These are phyloP conservation scores for Ectobius pallidus DNA, from an alignment of 2,888 invertebrate genomes.

Conservation along the genomic window DNA sequence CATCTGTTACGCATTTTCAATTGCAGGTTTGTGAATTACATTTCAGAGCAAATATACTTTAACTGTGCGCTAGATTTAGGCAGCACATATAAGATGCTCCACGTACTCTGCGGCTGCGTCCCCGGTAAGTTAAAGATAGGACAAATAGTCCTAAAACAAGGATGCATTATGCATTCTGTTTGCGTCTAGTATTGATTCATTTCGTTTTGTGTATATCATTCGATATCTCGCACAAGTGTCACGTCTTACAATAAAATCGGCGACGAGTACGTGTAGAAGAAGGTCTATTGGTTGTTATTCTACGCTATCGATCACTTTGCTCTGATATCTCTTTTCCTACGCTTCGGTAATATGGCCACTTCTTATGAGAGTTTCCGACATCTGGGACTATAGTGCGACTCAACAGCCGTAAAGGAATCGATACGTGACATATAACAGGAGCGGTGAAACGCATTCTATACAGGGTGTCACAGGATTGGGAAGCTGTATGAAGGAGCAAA, in stretches of 20 bases:
- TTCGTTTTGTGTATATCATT: conserved; percentile 19
- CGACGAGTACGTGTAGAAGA: conserved; percentile 18
- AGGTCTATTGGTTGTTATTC: conserved; percentile 29
- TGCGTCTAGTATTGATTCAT: conserved; percentile 26
- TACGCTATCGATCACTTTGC: conserved; percentile 29
- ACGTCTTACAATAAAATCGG: conserved; percentile 35
- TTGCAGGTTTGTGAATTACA: too few relatives aligned
- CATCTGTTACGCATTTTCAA: too few relatives aligned
- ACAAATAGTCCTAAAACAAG: too few relatives aligned
- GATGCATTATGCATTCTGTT: conserved; percentile 28
- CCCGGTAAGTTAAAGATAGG: too few relatives aligned
- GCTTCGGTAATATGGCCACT: neutral
- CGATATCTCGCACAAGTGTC: conserved; percentile 28
- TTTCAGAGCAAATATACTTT: too few relatives aligned
- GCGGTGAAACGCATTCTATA: too few relatives aligned
- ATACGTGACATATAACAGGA: neutral
- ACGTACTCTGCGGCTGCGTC: too few relatives aligned
- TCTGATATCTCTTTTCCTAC: neutral
- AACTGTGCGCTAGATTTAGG: too few relatives aligned
- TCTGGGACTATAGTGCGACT: neutral
- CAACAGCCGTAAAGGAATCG: neutral
- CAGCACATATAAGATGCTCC: too few relatives aligned
- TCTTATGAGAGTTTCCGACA: neutral
- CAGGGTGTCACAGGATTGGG: too few relatives aligned
- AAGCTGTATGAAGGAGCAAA: too few relatives aligned